Evolutionary conservation across 2,888 invertebrate genomes (phyloP).

Genomic region (Latrodectus hesperus): DNA sequence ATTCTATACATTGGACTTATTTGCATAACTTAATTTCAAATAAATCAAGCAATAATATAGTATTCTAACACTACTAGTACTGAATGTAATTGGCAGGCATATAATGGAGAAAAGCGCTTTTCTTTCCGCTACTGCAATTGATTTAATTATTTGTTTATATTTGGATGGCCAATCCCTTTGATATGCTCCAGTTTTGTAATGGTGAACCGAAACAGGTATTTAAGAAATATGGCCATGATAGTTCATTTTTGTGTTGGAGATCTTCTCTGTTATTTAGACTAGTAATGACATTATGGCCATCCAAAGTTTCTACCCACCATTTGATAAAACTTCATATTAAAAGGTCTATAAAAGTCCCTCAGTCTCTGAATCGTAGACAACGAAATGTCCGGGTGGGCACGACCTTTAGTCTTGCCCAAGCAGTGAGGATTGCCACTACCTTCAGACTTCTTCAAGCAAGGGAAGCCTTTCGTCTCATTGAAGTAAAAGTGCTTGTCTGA

Average conservation of each 20-base stretch:
- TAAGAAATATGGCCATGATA: not conserved
- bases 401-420: slow-evolving; percentile 76
- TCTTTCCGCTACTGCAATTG: not conserved
- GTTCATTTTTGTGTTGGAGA: not conserved
- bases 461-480: slow-evolving; percentile 76
- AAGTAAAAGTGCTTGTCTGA: slow-evolving; percentile 75
- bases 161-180: not conserved
- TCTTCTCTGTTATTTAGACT: not conserved
- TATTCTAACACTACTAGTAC: too few species aligned
- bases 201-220: not conserved
- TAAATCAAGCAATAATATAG: too few species aligned
- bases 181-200: not conserved
- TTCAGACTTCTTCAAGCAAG: slow-evolving; percentile 75
- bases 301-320: slow-evolving; percentile 92
- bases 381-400: slow-evolving; percentile 75
- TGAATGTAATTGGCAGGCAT: too few species aligned
- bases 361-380: slow-evolving; percentile 72
- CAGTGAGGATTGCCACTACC: slow-evolving; percentile 74
- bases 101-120: too few species aligned
- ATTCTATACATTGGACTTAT: too few species aligned
- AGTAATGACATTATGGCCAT: slow-evolving; percentile 81
- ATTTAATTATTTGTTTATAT: not conserved
- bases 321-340: slow-evolving; percentile 88
- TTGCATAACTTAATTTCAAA: too few species aligned
- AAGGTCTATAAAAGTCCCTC: slow-evolving; percentile 75